Evolutionary conservation across 2,888 invertebrate genomes (phyloP).

Genomic region (Buathra laborator): DNA sequence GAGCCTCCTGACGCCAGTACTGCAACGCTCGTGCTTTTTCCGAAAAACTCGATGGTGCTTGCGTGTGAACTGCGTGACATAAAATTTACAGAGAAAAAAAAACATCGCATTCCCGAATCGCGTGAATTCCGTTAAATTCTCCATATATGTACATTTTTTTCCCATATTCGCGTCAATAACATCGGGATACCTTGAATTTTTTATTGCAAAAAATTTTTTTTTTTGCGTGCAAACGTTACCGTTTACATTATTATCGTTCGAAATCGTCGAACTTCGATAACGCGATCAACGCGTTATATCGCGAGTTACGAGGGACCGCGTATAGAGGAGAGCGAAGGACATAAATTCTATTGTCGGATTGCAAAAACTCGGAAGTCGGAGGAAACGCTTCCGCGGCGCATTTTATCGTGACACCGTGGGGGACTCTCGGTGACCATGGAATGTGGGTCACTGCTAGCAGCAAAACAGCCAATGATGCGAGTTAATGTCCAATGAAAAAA

Average conservation of each 20-base stretch:
- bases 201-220: background rate
- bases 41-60: conserved; percentile 72
- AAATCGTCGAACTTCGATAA: background rate
- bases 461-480: conserved; percentile 64
- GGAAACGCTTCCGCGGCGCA: conserved; percentile 37
- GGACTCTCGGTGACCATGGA: conserved; percentile 52
- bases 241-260: background rate
- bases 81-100: background rate
- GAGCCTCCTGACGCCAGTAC: conserved; percentile 72
- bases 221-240: background rate
- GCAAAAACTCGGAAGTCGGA: background rate
- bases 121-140: too few species aligned
- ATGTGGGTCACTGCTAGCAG: conserved; percentile 38
- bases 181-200: background rate
- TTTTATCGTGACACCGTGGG: conserved; percentile 54
- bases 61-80: conserved; percentile 42
- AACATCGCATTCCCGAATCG: background rate
- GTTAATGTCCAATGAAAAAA: conserved; percentile 14
- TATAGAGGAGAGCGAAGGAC: too few species aligned
- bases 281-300: too few species aligned
- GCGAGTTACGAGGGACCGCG: too few species aligned
- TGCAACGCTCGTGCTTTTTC: conserved; percentile 70
- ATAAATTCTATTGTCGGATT: background rate
- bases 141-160: background rate
- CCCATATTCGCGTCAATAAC: background rate